Conservation (phyloP, 2,113 vertebrate genomes). For the Grus americana region DNA sequence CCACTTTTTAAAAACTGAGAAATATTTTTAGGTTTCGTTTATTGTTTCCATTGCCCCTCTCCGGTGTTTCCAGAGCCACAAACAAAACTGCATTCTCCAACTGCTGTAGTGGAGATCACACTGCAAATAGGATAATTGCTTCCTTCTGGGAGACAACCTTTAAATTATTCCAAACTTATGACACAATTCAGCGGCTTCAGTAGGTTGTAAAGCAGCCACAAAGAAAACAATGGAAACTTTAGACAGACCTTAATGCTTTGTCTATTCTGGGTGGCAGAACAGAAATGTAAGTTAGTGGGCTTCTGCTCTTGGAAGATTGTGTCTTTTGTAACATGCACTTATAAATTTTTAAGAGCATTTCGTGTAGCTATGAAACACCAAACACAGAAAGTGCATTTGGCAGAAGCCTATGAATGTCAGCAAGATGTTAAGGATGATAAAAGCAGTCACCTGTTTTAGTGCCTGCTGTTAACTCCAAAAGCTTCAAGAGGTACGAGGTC, state of each 20-base stretch:
- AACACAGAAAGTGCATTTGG: conserved; percentile 16
- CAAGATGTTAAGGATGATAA: background rate
- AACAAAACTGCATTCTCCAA: background rate
- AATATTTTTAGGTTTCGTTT: background rate
- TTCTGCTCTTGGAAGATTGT: background rate
- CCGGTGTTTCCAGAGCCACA: background rate
- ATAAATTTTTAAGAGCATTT: background rate
- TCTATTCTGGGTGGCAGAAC: background rate
- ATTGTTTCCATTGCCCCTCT: background rate
- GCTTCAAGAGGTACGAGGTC: background rate
- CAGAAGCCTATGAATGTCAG: background rate
- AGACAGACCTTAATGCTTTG: background rate
- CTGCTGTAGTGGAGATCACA: fast-evolving
- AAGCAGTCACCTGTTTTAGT: background rate
- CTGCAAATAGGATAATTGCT: background rate
- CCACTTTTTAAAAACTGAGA: background rate
- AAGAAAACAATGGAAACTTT: background rate
- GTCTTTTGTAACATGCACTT: background rate
- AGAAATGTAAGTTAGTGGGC: background rate
- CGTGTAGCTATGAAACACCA: background rate
- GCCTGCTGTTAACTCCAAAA: background rate
- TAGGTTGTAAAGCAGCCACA: background rate
- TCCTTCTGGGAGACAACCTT: background rate
- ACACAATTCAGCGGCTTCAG: background rate
- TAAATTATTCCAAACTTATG: background rate